phyloP scores from a whole-genome alignment of 1,140 invertebrate species.

The Eubasilissa regina region DNA sequence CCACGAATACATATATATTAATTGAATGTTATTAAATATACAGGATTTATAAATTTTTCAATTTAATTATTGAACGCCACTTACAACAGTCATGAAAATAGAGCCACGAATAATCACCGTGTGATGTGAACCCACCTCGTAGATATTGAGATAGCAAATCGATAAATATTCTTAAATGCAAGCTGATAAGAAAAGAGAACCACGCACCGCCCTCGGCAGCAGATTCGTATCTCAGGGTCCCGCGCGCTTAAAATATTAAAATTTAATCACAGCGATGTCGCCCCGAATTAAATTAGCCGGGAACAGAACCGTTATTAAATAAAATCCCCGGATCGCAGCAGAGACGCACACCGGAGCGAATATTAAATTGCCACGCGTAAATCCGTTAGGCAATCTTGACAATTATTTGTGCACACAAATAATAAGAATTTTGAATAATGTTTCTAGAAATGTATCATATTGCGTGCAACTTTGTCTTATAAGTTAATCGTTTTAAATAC shows the following conservation, averaged over 20 bases:
- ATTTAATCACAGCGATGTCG: slow-evolving; percentile 61
- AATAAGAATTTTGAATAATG: background rate
- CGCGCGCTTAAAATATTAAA: slow-evolving; percentile 61
- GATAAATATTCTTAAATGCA: too few relatives aligned
- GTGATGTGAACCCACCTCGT: too few relatives aligned
- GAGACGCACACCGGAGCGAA: slow-evolving; percentile 45
- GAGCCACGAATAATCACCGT: too few relatives aligned
- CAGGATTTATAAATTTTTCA: too few relatives aligned
- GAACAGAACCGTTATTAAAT: slow-evolving; percentile 57
- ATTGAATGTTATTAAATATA: too few relatives aligned
- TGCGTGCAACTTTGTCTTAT: too few relatives aligned
- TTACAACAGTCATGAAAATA: too few relatives aligned
- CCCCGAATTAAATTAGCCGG: slow-evolving; percentile 59
- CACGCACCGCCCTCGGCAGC: slow-evolving; percentile 42
- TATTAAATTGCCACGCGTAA: slow-evolving; percentile 49
- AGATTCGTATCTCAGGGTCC: slow-evolving; percentile 55
- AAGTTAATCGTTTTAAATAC: too few relatives aligned
- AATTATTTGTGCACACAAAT: slow-evolving; percentile 27
- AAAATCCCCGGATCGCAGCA: slow-evolving; percentile 50
- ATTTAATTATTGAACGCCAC: too few relatives aligned
- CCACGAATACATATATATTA: too few relatives aligned
- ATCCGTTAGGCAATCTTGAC: slow-evolving; percentile 50
- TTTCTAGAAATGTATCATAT: too few relatives aligned
- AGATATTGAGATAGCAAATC: too few relatives aligned
- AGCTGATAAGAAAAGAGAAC: background rate